Percentiles rank a stretch among this genome's conserved stretches.
These are phyloP conservation scores for Eclectus roratus DNA, from an alignment of 2,113 vertebrate genomes.

Conservation along the genomic window DNA sequence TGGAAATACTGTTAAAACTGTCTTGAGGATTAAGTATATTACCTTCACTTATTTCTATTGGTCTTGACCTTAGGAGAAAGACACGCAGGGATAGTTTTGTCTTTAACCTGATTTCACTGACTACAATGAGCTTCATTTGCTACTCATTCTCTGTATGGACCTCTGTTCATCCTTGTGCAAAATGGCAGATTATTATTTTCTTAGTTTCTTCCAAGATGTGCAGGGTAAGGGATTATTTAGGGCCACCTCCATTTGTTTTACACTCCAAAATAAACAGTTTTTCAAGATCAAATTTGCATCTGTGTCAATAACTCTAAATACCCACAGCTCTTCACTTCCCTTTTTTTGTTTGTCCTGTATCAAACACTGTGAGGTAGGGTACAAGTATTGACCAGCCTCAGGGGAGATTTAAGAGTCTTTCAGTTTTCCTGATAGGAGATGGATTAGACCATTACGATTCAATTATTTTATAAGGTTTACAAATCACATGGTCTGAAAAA, in stretches of 20 bases:
- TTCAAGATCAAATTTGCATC: background rate
- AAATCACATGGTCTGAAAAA: accelerated
- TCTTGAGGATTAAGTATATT: background rate
- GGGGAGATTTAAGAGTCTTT: background rate
- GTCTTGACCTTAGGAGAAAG: background rate
- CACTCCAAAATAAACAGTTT: background rate
- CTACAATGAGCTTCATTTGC: background rate
- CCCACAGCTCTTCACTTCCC: background rate
- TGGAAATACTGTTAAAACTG: background rate
- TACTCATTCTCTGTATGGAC: background rate
- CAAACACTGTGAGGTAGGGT: background rate
- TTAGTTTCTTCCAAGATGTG: background rate
- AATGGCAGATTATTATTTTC: background rate
- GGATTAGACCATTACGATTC: background rate
- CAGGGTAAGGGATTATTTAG: background rate
- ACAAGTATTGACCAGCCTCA: background rate
- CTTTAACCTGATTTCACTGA: background rate
- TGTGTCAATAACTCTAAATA: background rate
- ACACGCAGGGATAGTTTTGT: background rate
- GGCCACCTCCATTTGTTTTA: background rate
- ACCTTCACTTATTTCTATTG: background rate
- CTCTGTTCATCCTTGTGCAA: background rate
- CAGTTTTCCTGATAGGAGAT: background rate
- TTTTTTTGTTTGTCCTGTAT: background rate
- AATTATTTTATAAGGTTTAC: background rate